These are phyloP conservation scores for Oxycera nigricornis DNA, from an alignment of 2,888 invertebrate genomes.

Conservation along the genomic window DNA sequence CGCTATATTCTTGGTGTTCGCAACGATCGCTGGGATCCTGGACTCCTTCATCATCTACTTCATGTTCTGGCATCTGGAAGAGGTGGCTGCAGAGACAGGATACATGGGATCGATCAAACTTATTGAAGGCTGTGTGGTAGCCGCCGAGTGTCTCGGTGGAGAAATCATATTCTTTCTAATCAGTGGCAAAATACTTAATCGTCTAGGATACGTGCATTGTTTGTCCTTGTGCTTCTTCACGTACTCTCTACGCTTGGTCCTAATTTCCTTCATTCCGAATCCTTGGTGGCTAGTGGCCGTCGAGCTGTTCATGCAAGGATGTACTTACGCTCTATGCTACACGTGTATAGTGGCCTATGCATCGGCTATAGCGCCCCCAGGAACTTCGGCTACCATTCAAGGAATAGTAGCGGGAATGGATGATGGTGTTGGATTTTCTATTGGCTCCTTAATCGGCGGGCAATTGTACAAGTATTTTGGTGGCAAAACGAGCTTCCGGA, in stretches of 20 bases:
- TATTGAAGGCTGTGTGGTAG: conserved; percentile 80
- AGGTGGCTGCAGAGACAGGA: conserved; percentile 71
- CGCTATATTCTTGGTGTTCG: conserved; percentile 73
- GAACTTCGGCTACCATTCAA: conserved; percentile 84
- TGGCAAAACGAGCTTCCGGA: conserved; percentile 66
- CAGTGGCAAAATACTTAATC: conserved; percentile 77
- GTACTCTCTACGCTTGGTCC: conserved; percentile 75
- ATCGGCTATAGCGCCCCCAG: conserved; percentile 70
- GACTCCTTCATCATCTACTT: conserved; percentile 84
- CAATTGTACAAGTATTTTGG: conserved; percentile 71
- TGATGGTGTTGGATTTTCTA: conserved; percentile 80
- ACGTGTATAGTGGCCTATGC: conserved; percentile 80
- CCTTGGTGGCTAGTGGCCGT: conserved; percentile 85
- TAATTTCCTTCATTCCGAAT: conserved; percentile 77
- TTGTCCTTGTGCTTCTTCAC: conserved; percentile 79
- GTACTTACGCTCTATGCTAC: conserved; percentile 87
- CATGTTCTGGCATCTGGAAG: conserved; percentile 84
- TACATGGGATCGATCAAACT: conserved; percentile 73
- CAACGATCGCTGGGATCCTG: conserved; percentile 76
- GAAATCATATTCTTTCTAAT: conserved; percentile 80
- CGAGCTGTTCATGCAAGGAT: conserved; percentile 83
- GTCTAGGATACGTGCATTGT: conserved; percentile 78
- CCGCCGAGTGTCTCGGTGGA: conserved; percentile 79
- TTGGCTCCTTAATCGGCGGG: conserved; percentile 79
- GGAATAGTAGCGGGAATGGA: conserved; percentile 86